These are phyloP conservation scores for Electrophaes corylata DNA, from an alignment of 2,888 invertebrate species.

Conservation along the genomic window DNA sequence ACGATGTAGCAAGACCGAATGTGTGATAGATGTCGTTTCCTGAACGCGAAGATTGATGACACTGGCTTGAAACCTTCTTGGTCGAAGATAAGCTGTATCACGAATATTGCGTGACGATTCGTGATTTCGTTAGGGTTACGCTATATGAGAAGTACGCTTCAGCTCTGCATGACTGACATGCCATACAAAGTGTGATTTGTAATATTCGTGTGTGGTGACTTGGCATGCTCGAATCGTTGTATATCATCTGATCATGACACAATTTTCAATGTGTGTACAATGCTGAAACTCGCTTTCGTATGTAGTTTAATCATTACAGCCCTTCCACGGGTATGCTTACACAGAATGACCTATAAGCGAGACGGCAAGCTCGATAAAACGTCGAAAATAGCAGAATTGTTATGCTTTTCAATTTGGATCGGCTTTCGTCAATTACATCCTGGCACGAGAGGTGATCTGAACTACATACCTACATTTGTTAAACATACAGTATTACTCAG, in stretches of 20 bases:
- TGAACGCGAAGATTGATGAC: constrained; percentile 65
- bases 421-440: constrained; percentile 26
- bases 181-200: neutral
- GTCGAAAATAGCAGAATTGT: constrained; percentile 34
- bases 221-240: no score
- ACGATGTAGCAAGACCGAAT: constrained; percentile 40
- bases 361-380: constrained; percentile 40
- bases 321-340: constrained; percentile 49
- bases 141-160: constrained; percentile 8
- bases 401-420: constrained; percentile 30
- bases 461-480: no score
- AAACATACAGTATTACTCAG: neutral
- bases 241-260: no score
- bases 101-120: constrained; percentile 69
- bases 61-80: constrained; percentile 56
- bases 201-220: no score
- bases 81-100: constrained; percentile 61
- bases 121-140: constrained; percentile 37
- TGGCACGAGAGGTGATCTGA: constrained; percentile 14
- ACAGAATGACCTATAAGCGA: constrained; percentile 52
- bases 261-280: neutral
- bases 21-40: constrained; percentile 48
- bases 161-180: neutral
- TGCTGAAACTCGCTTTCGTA: neutral
- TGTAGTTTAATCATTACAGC: constrained; percentile 38